phyloP scores from a whole-genome alignment of 1,140 invertebrate species.

The Oncopeltus fasciatus region DNA sequence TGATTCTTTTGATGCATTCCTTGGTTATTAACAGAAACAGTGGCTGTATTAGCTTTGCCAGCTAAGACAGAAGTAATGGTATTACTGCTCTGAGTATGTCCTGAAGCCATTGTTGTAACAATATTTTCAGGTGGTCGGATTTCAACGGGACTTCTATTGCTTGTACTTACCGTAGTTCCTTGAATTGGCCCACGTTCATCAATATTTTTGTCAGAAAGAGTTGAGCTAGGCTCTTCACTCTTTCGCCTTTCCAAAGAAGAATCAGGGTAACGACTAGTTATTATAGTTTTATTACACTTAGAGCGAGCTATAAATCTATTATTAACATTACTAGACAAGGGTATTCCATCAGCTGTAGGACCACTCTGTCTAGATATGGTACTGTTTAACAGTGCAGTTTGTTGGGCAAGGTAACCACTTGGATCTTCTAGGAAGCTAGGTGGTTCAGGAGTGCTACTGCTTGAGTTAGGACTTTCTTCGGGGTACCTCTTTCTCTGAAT shows the following conservation, averaged over 20 bases:
- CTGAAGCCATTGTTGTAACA: slow-evolving; percentile 59
- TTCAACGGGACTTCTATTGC: slow-evolving; percentile 37
- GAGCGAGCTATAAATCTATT: slow-evolving; percentile 17
- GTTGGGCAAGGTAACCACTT: slow-evolving; percentile 72
- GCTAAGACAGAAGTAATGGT: slow-evolving; percentile 62
- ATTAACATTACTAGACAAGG: slow-evolving; percentile 32
- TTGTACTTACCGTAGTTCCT: slow-evolving; percentile 57
- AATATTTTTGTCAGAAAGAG: slow-evolving; percentile 33
- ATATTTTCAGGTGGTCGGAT: slow-evolving; percentile 13
- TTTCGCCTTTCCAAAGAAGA: slow-evolving; percentile 16
- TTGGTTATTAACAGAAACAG: slow-evolving; percentile 45
- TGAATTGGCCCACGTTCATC: slow-evolving; percentile 49
- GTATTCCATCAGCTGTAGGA: slow-evolving; percentile 28
- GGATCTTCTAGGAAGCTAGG: slow-evolving; percentile 68
- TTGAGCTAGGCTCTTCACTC: slow-evolving; percentile 20
- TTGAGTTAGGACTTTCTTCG: slow-evolving; percentile 38
- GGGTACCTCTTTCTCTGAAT: slow-evolving; percentile 37
- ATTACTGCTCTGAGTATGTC: slow-evolving; percentile 53
- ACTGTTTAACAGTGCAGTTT: slow-evolving; percentile 67
- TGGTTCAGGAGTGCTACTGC: slow-evolving; percentile 28
- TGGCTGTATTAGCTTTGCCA: slow-evolving; percentile 55
- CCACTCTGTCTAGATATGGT: slow-evolving; percentile 54
- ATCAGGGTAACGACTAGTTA: slow-evolving; percentile 16
- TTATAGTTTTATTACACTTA: slow-evolving; percentile 10
- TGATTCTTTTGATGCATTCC: slow-evolving; percentile 44